Evolutionary conservation across 2,888 invertebrate genomes (phyloP).

Genomic region (Himalopsyche tibetana): DNA sequence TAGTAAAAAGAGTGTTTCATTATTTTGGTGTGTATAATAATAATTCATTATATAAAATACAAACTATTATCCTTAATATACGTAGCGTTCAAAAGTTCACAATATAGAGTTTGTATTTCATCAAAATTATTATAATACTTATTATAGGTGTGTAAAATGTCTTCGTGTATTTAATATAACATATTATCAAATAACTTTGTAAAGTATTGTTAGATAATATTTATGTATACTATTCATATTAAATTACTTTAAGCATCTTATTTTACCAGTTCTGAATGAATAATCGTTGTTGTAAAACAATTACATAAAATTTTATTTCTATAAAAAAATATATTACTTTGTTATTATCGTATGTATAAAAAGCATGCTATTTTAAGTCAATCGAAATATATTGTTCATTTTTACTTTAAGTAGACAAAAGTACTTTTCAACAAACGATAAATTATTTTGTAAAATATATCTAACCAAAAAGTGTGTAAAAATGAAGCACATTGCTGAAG

Average conservation of each 20-base stretch:
- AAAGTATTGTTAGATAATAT: conserved; percentile 48
- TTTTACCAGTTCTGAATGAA: conserved; percentile 2
- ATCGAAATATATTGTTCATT: conserved; percentile 39
- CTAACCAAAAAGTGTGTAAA: conserved; percentile 24
- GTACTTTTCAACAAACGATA: conserved; percentile 13
- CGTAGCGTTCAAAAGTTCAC: conserved; percentile 38
- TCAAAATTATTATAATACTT: conserved; percentile 29
- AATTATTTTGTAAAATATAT: conserved; percentile 31
- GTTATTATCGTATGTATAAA: conserved; percentile 37
- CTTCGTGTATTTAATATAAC: conserved; percentile 12
- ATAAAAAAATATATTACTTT: conserved; percentile 30
- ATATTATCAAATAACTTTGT: conserved; percentile 38
- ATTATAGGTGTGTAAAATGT: conserved; percentile 31
- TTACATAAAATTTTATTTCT: conserved; percentile 6
- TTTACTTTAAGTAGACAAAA: conserved; percentile 38
- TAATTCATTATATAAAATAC: conserved; percentile 36
- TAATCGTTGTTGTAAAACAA: conserved; percentile 42
- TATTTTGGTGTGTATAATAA: conserved; percentile 44
- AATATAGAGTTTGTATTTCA: conserved; percentile 34
- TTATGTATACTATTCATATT: conserved; percentile 51
- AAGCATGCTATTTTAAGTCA: conserved; percentile 36
- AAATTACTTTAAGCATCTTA: conserved; percentile 11
- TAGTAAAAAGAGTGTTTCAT: conserved; percentile 44
- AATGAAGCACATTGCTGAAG: conserved; percentile 5
- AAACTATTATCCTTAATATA: conserved; percentile 36